Base-by-base conservation (phyloP, 2,888 invertebrate species). In the Cryptocephalus moraei region DNA sequence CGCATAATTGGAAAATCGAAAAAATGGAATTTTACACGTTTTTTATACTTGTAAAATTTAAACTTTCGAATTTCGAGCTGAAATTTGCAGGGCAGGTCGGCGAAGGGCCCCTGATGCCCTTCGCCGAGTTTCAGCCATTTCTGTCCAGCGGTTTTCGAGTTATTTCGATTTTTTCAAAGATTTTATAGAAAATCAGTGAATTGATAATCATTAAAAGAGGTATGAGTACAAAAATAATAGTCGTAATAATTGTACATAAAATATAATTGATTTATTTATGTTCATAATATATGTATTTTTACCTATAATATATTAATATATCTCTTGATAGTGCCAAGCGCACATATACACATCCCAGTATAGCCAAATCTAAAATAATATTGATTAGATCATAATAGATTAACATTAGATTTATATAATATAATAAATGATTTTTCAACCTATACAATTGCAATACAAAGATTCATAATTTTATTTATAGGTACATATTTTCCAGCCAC, bases 241-340 rank as follows among this genome's bases (percentile, higher is more conserved):
- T 49, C 45, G 40, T 50, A 51, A 22, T 62, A 61, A 61, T 64
- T 64, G 63, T 69, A 69, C 67, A 67, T 69, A 69, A 69, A 69
- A 69, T 69, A 69, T 69, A 69, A 67, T 69, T 67, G 63, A 65
- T 68, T 68, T 67, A 67, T 67, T 68, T 67, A 64, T 65, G 22
- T 22, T 22, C 22, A 22, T 22, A 62, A 50, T 49, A 56, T 55
- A 50, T 52, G 51, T 56, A 56, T 55, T 53, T 55, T 52, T 57
- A 55, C 58, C 57, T 57, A 59, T 60, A 60, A 60, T 64, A 62
- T 63, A 62, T 63, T 62, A 62, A 63, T 64, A 62, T 63, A 62
- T 57, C 49, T 62, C 56, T 55, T 52, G 56, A 56, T 52, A 42
- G 58, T 60, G 60, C 36, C 36, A 47, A 45, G 47, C 49, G 52